Base-by-base conservation (phyloP, 2,888 invertebrate genomes). In the Hetaerina titia region DNA sequence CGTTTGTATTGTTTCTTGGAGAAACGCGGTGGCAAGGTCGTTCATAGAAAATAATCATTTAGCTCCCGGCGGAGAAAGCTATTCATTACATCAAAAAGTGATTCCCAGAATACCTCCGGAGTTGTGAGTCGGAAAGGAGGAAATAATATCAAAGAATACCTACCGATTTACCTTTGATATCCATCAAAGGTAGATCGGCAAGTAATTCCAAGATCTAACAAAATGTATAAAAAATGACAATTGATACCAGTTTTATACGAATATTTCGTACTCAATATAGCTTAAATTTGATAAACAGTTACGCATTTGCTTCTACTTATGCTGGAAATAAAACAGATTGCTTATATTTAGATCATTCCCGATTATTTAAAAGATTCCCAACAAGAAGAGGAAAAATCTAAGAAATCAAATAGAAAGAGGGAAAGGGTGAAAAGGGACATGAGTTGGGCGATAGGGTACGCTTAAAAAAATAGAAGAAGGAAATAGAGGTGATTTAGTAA, bases 401-500 rank as follows among this genome's bases (percentile, higher is more conserved):
- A 81, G 11, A 31, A 11, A 31, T 17, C 8, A 31, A 2, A 5
- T 81, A 31, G 11, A 74, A 69, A 69, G 31, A 31, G 6, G 22
- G 45, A 88, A 31, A 56, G 9, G 15, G 63, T 56, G 22, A 22
- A 13, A 92, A 92, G 13, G 56, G 57, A 56, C 45, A 69, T 2
- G 45, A 56, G 69, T n/a, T 69, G n/a, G 56, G 31, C 15, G 92
- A 92, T 92, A 74, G 74, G 11, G 13, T 81, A 4, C 11, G 2
- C 31, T 81, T 13, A 31, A 5, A 81, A 81, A 69, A 81, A 81
- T 81, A 81, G 81, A 8, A 25, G 25, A 81, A 11, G 5, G 15
- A 60, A 81, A 81, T 31, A 81, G 81, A 81, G 81, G 31, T 31
- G 81, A 81, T 81, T 81, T 81, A 81, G 81, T 15, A 11, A 81